phyloP scores from a whole-genome alignment of 2,888 invertebrate genomes.

The Maniola hyperantus region DNA sequence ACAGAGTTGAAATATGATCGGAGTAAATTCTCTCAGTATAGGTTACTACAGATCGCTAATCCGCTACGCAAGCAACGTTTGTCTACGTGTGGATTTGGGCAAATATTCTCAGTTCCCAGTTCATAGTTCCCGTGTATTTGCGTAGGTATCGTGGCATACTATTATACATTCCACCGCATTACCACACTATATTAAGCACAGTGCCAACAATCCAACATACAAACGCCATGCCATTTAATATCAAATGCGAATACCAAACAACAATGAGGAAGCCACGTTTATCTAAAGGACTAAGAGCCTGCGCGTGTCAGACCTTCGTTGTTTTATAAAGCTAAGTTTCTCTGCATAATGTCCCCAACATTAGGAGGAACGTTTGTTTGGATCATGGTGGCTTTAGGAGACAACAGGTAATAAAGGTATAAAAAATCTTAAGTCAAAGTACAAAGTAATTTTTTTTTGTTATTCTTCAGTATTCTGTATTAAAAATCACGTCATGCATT shows the following conservation, averaged over 20 bases:
- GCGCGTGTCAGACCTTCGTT: too few species aligned
- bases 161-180: constrained; percentile 17
- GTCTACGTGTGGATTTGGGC: constrained; percentile 10
- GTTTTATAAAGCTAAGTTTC: too few species aligned
- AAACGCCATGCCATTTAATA: constrained; percentile 27
- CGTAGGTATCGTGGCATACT: constrained; percentile 13
- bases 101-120: constrained; percentile 18
- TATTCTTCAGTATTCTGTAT: too few species aligned
- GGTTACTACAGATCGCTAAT: constrained; percentile 6
- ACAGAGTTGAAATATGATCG: too few species aligned
- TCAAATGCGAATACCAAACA: constrained; percentile 53
- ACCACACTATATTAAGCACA: not conserved
- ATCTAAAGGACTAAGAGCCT: constrained; percentile 41
- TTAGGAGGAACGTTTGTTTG: too few species aligned
- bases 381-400: too few species aligned
- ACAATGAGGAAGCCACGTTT: constrained; percentile 57
- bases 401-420: too few species aligned
- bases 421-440: too few species aligned
- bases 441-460: too few species aligned
- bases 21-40: too few species aligned
- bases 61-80: not conserved
- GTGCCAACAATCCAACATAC: constrained; percentile 2
- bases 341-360: too few species aligned
- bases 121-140: constrained; percentile 7
- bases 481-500: too few species aligned